Conservation (phyloP, 2,888 invertebrate species). For the Dione vanillae region DNA sequence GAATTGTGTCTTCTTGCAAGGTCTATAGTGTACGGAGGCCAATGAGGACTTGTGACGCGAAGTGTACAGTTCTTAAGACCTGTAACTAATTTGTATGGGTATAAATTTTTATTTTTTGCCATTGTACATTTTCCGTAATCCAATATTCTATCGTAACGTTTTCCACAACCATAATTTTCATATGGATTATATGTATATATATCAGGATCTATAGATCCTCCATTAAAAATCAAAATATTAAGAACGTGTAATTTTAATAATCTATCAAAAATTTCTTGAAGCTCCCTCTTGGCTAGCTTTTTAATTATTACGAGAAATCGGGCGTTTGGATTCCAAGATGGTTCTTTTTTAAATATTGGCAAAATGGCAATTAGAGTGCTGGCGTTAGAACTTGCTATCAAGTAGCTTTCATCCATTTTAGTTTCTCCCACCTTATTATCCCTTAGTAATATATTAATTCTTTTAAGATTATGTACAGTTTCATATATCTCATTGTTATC, state of each 20-base stretch:
- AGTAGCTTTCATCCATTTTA: conserved; percentile 49
- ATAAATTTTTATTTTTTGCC: conserved; percentile 48
- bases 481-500: conserved; percentile 40
- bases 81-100: conserved; percentile 55
- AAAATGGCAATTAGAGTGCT: conserved; percentile 47
- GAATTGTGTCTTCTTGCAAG: conserved; percentile 33
- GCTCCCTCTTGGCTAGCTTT: conserved; percentile 43
- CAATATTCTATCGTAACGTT: conserved; percentile 56
- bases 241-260: conserved; percentile 54
- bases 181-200: conserved; percentile 66
- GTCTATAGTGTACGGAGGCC: conserved; percentile 60
- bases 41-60: conserved; percentile 54
- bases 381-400: conserved; percentile 50
- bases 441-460: conserved; percentile 27
- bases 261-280: conserved; percentile 56
- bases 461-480: conserved; percentile 33
- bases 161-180: conserved; percentile 65
- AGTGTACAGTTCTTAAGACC: conserved; percentile 62
- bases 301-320: conserved; percentile 57
- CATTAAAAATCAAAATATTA: conserved; percentile 57
- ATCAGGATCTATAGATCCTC: conserved; percentile 51
- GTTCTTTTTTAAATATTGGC: conserved; percentile 48
- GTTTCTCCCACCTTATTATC: not conserved
- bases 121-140: conserved; percentile 57
- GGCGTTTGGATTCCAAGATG: conserved; percentile 59